Conservation (phyloP, 2,797 vertebrate species). For the Fundulus diaphanus region DNA sequence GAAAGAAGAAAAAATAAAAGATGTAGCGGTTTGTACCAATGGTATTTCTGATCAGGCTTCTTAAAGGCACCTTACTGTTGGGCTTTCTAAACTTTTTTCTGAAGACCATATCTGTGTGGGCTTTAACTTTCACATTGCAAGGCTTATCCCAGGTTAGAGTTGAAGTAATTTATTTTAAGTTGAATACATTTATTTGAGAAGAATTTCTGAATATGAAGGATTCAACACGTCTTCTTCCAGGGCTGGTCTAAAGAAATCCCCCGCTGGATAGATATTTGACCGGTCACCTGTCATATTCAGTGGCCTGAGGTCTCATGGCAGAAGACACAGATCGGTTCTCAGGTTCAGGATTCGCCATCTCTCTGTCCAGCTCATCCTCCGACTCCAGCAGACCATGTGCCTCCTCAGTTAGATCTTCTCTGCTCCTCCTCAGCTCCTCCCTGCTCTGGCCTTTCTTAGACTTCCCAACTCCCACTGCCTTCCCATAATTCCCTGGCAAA, state of each 20-base stretch:
- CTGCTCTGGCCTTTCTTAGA: constrained; percentile 70
- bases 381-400: constrained; percentile 72
- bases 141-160: background rate
- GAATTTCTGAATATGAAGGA: no score
- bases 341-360: constrained; percentile 60
- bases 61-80: no score
- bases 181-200: background rate
- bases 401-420: constrained; percentile 72
- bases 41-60: no score
- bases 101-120: no score
- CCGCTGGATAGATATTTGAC: background rate
- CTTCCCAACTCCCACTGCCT: constrained; percentile 78
- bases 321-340: constrained; percentile 81
- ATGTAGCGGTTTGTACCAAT: background rate
- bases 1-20: no score
- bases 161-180: background rate
- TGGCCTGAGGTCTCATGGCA: constrained; percentile 80
- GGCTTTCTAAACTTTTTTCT: no score
- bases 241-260: background rate
- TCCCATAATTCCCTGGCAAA: constrained; percentile 87
- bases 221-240: background rate
- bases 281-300: constrained; percentile 85
- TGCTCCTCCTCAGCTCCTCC: constrained; percentile 75
- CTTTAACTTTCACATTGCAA: background rate
- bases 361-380: constrained; percentile 73